Evolutionary conservation across 2,888 invertebrate genomes (phyloP), one percentile per base, ranked within the genome.

Genomic region (Drosophila picticornis): DNA sequence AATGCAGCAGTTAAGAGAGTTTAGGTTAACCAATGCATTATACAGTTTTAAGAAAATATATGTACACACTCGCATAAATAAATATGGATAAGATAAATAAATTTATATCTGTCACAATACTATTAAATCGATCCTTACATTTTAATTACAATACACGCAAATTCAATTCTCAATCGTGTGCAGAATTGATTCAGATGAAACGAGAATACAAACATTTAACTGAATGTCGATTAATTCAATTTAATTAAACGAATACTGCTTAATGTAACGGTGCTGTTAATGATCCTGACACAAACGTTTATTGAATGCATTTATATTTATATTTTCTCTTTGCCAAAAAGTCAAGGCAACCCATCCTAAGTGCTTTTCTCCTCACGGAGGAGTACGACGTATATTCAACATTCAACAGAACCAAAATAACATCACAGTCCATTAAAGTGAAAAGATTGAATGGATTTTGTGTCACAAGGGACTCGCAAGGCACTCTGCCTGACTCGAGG

Each of bases 391-490:
- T 60, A 56, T 71, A 65, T 58, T 31, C 46, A 38, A 53, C 59
- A 65, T 58, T 31, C 46, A 38, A 53, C 59, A 46, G 59, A 69
- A 70, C 46, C n/a, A 56, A n/a, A 56, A 56, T 56, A 79, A 77
- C 71, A 71, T 72, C 77, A 74, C 77, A 83, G 84, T 67, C 84
- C 88, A 84, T 84, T 88, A 88, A 84, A 84, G 84, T 88, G 81
- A 88, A 84, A 81, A 84, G 88, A 84, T 84, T 88, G 88, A 77
- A 83, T 84, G 88, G 88, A 63, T 85, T 79, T 84, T 72, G 80
- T 81, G 80, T 81, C 80, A 73, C 65, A 73, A 67, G 68, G 76
- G 65, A 72, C 57, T 29, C 38, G 27, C 13, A 34, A 32, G 11
- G 22, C 57, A 48, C 16, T 11, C 46, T 52, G 50, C 48, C 48